phyloP scores from a whole-genome alignment of 2,888 invertebrate genomes.

The Euzophera pinguis region DNA sequence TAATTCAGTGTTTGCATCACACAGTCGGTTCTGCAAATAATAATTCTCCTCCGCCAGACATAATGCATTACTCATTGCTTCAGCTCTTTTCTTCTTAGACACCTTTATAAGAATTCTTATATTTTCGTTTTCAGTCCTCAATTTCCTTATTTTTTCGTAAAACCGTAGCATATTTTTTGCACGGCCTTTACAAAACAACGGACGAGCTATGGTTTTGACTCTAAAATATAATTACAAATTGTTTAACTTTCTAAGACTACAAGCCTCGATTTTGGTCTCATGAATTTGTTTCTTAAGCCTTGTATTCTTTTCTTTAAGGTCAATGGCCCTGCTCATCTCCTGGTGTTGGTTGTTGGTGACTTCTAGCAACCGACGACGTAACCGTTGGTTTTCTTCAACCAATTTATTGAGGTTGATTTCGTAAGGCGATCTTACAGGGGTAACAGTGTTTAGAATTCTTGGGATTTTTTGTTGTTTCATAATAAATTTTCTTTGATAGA shows the following conservation, averaged over 20 bases:
- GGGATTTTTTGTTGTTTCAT: conserved; percentile 36
- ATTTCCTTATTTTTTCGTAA: conserved; percentile 27
- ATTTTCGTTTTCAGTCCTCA: conserved; percentile 43
- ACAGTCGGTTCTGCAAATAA: conserved; percentile 45
- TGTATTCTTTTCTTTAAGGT: conserved; percentile 49
- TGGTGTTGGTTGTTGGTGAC: conserved; percentile 62
- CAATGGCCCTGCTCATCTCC: conserved; percentile 66
- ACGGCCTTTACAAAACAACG: too few relatives aligned
- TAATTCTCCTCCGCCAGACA: conserved; percentile 53
- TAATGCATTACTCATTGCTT: conserved; percentile 48
- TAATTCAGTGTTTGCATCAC: conserved; percentile 39
- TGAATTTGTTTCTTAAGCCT: conserved; percentile 38
- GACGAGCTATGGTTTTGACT: too few relatives aligned
- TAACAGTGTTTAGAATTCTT: conserved; percentile 14
- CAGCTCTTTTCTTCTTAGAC: conserved; percentile 43
- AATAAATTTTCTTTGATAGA: conserved; percentile 3
- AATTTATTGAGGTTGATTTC: conserved; percentile 25
- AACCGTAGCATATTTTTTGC: conserved; percentile 27
- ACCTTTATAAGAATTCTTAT: conserved; percentile 39
- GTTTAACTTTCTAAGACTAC: background rate
- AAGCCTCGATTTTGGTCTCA: conserved; percentile 35
- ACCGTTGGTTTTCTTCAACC: conserved; percentile 38
- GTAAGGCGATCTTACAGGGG: conserved; percentile 16
- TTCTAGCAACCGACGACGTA: conserved; percentile 38
- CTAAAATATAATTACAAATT: too few relatives aligned